phyloP scores from a whole-genome alignment of 2,797 vertebrate genomes.

The Melopsittacus undulatus region DNA sequence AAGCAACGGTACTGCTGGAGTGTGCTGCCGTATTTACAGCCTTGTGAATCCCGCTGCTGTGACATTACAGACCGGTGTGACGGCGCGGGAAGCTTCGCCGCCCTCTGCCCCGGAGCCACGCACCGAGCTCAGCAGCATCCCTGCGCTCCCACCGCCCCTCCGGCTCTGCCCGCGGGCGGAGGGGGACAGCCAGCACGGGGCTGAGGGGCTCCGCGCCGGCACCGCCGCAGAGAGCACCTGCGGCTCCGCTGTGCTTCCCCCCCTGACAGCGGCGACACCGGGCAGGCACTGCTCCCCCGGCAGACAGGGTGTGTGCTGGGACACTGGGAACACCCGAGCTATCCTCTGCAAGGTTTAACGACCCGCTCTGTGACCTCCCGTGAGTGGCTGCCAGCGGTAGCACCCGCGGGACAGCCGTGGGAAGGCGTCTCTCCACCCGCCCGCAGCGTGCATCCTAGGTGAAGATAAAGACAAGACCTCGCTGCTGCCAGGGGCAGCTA shows the following conservation, averaged over 20 bases:
- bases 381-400: not conserved
- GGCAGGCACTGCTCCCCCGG: not conserved
- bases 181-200: not conserved
- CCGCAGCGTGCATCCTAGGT: not conserved
- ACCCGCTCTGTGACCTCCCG: not conserved
- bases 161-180: not conserved
- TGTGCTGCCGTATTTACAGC: accelerated
- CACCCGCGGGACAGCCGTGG: too few species aligned
- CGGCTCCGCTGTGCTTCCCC: not conserved
- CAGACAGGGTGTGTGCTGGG: not conserved
- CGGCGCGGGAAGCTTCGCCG: not conserved
- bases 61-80: not conserved
- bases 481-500: not conserved
- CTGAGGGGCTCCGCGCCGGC: not conserved
- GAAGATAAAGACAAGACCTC: not conserved
- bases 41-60: not conserved
- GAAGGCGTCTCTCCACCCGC: too few species aligned
- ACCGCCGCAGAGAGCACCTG: not conserved
- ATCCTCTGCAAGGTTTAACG: too few species aligned
- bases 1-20: accelerated
- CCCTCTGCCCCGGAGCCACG: accelerated
- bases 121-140: not conserved
- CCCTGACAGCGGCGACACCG: not conserved
- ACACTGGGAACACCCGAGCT: not conserved
- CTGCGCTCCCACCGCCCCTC: not conserved